These are phyloP conservation scores for Aleiodes leptofemur DNA, from an alignment of 2,888 invertebrate species.

Conservation along the genomic window DNA sequence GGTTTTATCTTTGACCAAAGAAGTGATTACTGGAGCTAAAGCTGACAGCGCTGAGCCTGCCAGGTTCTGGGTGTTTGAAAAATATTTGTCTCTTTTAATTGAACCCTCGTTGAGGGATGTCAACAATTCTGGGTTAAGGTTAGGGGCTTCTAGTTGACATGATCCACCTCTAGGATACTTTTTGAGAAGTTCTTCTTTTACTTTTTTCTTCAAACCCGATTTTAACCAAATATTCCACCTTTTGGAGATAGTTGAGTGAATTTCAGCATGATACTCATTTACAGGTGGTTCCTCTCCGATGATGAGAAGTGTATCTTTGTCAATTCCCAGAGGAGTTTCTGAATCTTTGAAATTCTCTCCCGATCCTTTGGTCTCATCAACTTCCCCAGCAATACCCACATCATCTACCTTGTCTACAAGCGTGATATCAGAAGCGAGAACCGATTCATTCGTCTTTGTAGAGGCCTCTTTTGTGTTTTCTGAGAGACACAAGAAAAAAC, in stretches of 20 bases:
- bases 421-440: no score
- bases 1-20: neutral
- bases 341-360: neutral
- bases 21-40: constrained; percentile 21
- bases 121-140: neutral
- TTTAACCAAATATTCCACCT: constrained; percentile 1
- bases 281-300: neutral
- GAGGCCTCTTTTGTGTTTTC: no score
- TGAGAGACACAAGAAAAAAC: no score
- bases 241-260: constrained; percentile 5
- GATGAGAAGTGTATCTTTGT: constrained; percentile 6
- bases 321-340: neutral
- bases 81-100: constrained; percentile 18
- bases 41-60: constrained; percentile 38
- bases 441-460: no score
- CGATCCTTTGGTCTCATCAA: neutral
- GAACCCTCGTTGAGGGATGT: neutral
- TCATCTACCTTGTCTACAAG: no score
- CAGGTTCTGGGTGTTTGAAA: constrained; percentile 18
- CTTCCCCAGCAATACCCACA: no score
- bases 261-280: constrained; percentile 2
- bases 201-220: neutral
- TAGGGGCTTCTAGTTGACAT: neutral
- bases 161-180: constrained; percentile 2
- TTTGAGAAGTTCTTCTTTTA: constrained; percentile 3